Conservation (phyloP, 1,140 invertebrate genomes). For the Rhyzopertha dominica region DNA sequence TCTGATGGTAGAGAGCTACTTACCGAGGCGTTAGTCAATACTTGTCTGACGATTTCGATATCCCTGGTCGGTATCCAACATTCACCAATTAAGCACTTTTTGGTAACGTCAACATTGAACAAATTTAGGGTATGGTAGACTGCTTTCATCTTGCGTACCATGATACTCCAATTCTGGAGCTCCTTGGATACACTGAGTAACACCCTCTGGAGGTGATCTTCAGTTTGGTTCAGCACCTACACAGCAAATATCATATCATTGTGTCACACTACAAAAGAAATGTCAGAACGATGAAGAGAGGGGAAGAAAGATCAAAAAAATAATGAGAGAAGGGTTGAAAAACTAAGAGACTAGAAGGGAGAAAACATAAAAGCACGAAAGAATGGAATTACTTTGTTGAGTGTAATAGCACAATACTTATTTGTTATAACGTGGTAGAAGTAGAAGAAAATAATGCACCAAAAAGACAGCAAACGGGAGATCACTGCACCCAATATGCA, state of each 20-base stretch:
- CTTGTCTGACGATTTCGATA: constrained; percentile 80
- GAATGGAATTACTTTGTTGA: too few relatives aligned
- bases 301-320: too few relatives aligned
- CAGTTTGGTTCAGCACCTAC: constrained; percentile 85
- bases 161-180: constrained; percentile 91
- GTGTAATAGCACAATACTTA: too few relatives aligned
- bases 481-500: too few relatives aligned
- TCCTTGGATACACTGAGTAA: constrained; percentile 86
- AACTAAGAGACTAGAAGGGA: too few relatives aligned
- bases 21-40: constrained; percentile 91
- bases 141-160: constrained; percentile 92
- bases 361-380: too few relatives aligned
- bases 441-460: too few relatives aligned
- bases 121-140: constrained; percentile 86
- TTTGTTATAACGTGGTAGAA: too few relatives aligned
- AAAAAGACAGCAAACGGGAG: too few relatives aligned
- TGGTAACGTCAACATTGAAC: constrained; percentile 87
- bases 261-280: neutral
- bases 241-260: constrained; percentile 17
- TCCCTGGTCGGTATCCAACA: constrained; percentile 93
- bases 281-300: too few relatives aligned
- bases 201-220: constrained; percentile 92
- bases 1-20: too few relatives aligned
- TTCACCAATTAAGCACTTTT: constrained; percentile 95
- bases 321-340: too few relatives aligned